Base-by-base conservation (phyloP, 2,888 invertebrate genomes). In the Tetropium fuscum region DNA sequence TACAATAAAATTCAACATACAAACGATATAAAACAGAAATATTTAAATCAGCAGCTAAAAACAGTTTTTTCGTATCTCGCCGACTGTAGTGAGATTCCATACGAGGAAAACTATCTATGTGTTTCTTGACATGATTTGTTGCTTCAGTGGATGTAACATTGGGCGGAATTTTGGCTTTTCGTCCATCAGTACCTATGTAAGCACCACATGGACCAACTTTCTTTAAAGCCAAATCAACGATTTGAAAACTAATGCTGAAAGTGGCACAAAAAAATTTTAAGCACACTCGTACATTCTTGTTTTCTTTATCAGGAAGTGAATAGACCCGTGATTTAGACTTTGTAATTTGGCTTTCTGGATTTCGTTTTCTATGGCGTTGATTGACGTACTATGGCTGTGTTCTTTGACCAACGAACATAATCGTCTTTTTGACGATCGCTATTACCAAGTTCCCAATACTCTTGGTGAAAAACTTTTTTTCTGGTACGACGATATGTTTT, bases 141-240 rank as follows among this genome's bases (percentile, higher is more conserved):
- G 4, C 3, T 3, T 7, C 7, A 5, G 22, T 5, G 22, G 22
- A 22, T 3, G 3, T 7, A 7, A 3, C 3, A 22, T 22, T 22
- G 22, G 22, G 22, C 7, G 45, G 25, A 25, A 30, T 25, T 47
- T 30, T 47, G 25, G 30, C 30, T 30, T 47, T 47, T 30, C 45
- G 45, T 47, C 30, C 45, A 47, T 47, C 27, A 27, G 45, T 13
- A 27, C 44, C 25, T 25, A 44, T 44, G 25, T 44, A 44, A 13
- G 44, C n/a, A 10, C 44, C 44, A 44, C 25, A 6, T 13, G 25
- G 22, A 10, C 44, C 27, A 22, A 22, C 13, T 1, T 44, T 44
- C 25, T 44, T 44, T 25, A 44, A 25, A 44, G 44, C 44, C 13
- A 22, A 25, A 25, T 44, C 20, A 22, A 44, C 25, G 25, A 44